phyloP scores from a whole-genome alignment of 2,113 vertebrate genomes.

The Synodontis membranacea region DNA sequence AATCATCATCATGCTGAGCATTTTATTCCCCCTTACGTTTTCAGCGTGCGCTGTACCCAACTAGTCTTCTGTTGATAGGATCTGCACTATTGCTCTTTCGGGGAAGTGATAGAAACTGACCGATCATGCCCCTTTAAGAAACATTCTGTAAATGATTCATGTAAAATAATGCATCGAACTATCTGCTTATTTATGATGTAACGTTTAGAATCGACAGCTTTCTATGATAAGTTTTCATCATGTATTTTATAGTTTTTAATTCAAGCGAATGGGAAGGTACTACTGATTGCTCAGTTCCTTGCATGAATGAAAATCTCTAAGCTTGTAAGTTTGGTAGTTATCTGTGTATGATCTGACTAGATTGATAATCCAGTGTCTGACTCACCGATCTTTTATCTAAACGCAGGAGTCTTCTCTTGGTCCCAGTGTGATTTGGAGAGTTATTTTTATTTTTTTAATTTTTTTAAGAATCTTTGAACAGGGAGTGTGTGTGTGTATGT shows the following conservation, averaged over 20 bases:
- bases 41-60: constrained; percentile 7
- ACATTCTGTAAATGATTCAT: constrained; percentile 56
- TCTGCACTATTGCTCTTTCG: constrained; percentile 27
- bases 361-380: not conserved
- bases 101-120: not conserved
- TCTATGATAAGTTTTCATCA: constrained; percentile 21
- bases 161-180: constrained; percentile 49
- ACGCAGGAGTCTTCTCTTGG: not conserved
- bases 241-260: constrained; percentile 30
- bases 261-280: constrained; percentile 59
- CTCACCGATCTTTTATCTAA: not conserved
- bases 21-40: not conserved
- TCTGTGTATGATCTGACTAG: not conserved
- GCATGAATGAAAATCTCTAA: constrained; percentile 29
- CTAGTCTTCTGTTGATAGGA: not conserved
- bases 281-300: constrained; percentile 54
- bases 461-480: too few relatives aligned
- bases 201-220: constrained; percentile 33
- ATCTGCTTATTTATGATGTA: constrained; percentile 51
- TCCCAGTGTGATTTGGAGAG: not conserved
- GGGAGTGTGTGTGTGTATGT: not conserved
- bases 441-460: too few relatives aligned
- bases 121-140: constrained; percentile 19
- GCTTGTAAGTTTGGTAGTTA: not conserved
- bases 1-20: not conserved